Base-by-base conservation (phyloP, 2,888 invertebrate genomes). In the Conchocele bisecta region DNA sequence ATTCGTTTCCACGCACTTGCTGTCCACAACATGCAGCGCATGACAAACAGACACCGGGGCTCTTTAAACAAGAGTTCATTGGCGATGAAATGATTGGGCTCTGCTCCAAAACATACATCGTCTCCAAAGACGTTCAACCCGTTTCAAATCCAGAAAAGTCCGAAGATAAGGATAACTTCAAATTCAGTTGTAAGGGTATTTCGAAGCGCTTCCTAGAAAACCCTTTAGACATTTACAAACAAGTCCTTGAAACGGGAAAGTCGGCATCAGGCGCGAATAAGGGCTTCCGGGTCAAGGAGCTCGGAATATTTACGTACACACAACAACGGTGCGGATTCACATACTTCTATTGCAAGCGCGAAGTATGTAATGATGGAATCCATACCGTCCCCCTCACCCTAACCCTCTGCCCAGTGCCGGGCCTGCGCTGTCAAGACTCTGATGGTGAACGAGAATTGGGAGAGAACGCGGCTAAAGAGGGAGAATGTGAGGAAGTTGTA, bases 91-190 rank as follows among this genome's bases (percentile, higher is more conserved):
- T 54, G 37, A 39, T 39, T 13, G 5, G 39, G 2, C 24, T 54
- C 17, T 54, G 26, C n/a, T 54, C 54, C 7, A 54, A 54, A 39
- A 28, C 54, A 39, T 54, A 54, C 41, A 29, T 39, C 37, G 54
- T 24, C 11, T 11, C 37, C n/a, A 35, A 35, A 35, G 37, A n/a
- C 37, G 11, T 35, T 13, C 11, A 35, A 35, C 37, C 37, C n/a
- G n/a, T 13, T 13, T n/a, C 11, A 35, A 35, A n/a, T 35, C 37
- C n/a, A n/a, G 37, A 11, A n/a, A 35, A 35, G 37, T 35, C 37
- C n/a, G n/a, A 11, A 35, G n/a, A 35, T 13, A 35, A 35, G 37
- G n/a, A n/a, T n/a, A n/a, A n/a, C n/a, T 29, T 48, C 28, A 51
- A 51, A 51, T 51, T 51, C 33, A 51, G 51, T n/a, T 33, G 20